A percentile compares a stretch with the other conserved stretches of the same genome.
phyloP scores from a whole-genome alignment of 2,797 vertebrate genomes.

The Eulemur albifrons region DNA sequence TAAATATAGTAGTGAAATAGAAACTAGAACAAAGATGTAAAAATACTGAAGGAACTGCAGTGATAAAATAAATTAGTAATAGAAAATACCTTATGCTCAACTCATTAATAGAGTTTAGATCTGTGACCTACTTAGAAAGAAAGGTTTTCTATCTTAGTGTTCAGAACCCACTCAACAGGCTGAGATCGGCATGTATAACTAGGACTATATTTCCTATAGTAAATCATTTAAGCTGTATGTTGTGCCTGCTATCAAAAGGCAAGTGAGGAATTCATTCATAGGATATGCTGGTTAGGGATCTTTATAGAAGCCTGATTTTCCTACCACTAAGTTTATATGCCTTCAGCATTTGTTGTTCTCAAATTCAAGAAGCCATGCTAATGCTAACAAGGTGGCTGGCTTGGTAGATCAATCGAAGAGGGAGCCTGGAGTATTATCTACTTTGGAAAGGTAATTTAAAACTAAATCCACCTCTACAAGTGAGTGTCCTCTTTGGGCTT shows the following conservation, averaged over 20 bases:
- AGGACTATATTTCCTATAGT: not conserved
- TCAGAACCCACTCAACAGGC: not conserved
- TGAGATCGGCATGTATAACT: not conserved
- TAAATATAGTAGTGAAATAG: constrained; percentile 35
- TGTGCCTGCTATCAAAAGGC: constrained; percentile 13
- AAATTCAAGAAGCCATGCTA: constrained; percentile 67
- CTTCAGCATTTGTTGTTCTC: constrained; percentile 65
- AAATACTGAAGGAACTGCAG: constrained; percentile 4
- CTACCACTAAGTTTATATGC: not conserved
- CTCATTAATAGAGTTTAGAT: constrained; percentile 58
- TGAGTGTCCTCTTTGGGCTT: constrained; percentile 33
- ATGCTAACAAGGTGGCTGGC: constrained; percentile 71
- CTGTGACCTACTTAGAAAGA: constrained; percentile 60
- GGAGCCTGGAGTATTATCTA: constrained; percentile 69
- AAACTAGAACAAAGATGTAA: constrained; percentile 22
- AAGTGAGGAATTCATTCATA: constrained; percentile 1
- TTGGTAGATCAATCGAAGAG: constrained; percentile 67
- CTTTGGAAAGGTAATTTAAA: constrained; percentile 77
- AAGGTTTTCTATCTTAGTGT: constrained; percentile 24
- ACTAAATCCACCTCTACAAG: constrained; percentile 65
- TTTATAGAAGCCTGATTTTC: constrained; percentile 41
- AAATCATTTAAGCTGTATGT: not conserved
- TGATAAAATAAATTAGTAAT: constrained; percentile 62
- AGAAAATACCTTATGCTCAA: constrained; percentile 45
- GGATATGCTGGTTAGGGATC: not conserved